These are phyloP conservation scores for Odontamblyopus rebecca DNA, from an alignment of 2,797 vertebrate genomes.

Conservation along the genomic window DNA sequence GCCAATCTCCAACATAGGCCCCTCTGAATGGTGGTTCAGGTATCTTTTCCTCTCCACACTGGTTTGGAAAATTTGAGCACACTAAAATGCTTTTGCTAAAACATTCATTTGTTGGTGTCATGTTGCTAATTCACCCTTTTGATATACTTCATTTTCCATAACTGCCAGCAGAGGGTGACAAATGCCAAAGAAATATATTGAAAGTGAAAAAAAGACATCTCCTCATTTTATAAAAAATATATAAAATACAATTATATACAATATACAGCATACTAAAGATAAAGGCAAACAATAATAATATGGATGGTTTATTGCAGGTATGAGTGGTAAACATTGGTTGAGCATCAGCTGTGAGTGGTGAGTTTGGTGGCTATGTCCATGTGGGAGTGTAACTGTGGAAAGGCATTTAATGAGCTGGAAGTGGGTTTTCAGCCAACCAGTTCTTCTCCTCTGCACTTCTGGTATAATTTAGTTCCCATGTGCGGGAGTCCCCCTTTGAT, in stretches of 20 bases:
- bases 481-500: slow-evolving; percentile 36
- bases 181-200: background rate
- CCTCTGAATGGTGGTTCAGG: too few relatives aligned
- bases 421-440: slow-evolving; percentile 21
- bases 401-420: slow-evolving; percentile 17
- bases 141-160: background rate
- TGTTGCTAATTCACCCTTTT: background rate
- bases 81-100: too few relatives aligned
- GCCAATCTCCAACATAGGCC: too few relatives aligned
- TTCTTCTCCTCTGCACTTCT: background rate
- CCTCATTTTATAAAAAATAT: too few relatives aligned
- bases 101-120: too few relatives aligned
- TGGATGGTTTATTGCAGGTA: background rate
- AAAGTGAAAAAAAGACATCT: background rate
- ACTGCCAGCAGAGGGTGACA: background rate
- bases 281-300: too few relatives aligned
- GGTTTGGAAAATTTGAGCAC: too few relatives aligned
- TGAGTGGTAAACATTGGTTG: slow-evolving; percentile 10
- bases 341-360: background rate
- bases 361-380: background rate
- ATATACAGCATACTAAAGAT: too few relatives aligned
- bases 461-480: slow-evolving; percentile 20
- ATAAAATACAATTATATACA: too few relatives aligned
- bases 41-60: too few relatives aligned
- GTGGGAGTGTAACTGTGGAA: slow-evolving; percentile 1